Evolutionary conservation across 2,113 vertebrate genomes (phyloP).

Genomic region (Limnothrissa miodon): DNA sequence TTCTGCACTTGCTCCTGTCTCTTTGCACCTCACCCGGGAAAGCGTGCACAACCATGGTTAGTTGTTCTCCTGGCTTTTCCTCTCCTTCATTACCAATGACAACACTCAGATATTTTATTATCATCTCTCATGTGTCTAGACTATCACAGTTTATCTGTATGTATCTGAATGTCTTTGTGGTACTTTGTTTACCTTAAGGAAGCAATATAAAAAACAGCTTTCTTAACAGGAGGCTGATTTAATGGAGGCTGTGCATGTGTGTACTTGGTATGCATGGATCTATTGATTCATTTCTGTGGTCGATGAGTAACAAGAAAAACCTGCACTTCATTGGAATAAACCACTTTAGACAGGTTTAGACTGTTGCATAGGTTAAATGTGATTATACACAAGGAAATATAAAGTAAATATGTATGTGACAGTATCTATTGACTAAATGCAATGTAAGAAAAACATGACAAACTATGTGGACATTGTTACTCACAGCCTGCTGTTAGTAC

Average conservation of each 20-base stretch:
- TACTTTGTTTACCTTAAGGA: neutral
- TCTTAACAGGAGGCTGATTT: neutral
- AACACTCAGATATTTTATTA: neutral
- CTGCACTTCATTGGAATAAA: neutral
- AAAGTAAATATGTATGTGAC: no score
- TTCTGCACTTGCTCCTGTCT: constrained; percentile 56
- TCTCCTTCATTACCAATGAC: constrained; percentile 19
- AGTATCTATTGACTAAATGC: neutral
- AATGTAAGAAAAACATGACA: neutral
- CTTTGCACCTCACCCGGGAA: constrained; percentile 49
- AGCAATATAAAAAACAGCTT: neutral
- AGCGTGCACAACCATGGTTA: constrained; percentile 73
- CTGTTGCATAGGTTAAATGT: neutral
- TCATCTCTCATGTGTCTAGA: neutral
- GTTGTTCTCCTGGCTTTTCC: constrained; percentile 56
- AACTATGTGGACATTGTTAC: no score
- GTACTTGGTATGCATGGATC: neutral
- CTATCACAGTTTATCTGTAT: neutral
- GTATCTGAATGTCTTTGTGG: constrained; percentile 5
- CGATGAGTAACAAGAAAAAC: neutral
- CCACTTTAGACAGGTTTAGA: neutral
- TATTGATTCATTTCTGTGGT: neutral
- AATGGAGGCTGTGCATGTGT: neutral
- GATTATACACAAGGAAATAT: neutral
- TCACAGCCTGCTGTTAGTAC: neutral